Conservation (phyloP, 2,888 invertebrate genomes). For the Drosophila meridionalis region DNA sequence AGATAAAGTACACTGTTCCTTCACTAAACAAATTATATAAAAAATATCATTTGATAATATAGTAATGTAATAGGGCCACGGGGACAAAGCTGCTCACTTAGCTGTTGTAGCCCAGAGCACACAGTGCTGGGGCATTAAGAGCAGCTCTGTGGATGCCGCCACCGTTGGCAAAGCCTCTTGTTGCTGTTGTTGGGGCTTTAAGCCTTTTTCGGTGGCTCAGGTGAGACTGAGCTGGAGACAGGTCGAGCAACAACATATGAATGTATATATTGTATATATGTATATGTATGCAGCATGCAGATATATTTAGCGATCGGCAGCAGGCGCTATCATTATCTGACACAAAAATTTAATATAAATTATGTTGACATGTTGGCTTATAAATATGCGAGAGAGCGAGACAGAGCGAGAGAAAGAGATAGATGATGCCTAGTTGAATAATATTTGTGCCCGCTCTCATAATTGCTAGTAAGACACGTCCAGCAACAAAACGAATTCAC, state of each 20-base stretch:
- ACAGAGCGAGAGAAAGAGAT: neutral
- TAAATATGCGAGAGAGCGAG: slow-evolving; percentile 65
- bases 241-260: slow-evolving; percentile 19
- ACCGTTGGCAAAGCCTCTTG: slow-evolving; percentile 19
- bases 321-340: slow-evolving; percentile 82
- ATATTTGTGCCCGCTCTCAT: slow-evolving; percentile 20
- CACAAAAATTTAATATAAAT: slow-evolving; percentile 83
- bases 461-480: slow-evolving; percentile 72
- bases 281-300: slow-evolving; percentile 29
- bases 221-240: slow-evolving; percentile 31
- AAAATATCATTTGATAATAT: neutral
- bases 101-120: neutral
- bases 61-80: neutral
- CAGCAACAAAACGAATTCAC: slow-evolving; percentile 55
- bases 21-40: too few species aligned
- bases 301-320: slow-evolving; percentile 57
- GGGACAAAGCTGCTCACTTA: neutral
- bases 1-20: too few species aligned
- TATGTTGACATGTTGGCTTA: slow-evolving; percentile 83
- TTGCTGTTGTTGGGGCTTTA: slow-evolving; percentile 20
- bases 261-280: neutral
- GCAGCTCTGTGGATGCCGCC: slow-evolving; percentile 49
- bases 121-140: slow-evolving; percentile 1
- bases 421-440: slow-evolving; percentile 52
- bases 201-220: slow-evolving; percentile 35